These are phyloP conservation scores for Druceiella hillmani DNA, from an alignment of 2,888 invertebrate species.

Conservation along the genomic window DNA sequence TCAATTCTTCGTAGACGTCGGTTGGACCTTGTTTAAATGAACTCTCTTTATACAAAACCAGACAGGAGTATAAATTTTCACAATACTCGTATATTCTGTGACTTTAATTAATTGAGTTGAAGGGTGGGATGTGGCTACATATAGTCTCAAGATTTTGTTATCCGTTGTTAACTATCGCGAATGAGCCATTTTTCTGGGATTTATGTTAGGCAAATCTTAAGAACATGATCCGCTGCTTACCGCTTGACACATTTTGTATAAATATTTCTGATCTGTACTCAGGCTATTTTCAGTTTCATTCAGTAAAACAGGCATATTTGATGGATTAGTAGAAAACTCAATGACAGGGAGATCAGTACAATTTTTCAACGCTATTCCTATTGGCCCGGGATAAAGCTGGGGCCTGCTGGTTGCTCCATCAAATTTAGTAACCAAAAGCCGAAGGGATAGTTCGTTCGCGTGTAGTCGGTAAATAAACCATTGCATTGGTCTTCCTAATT, in stretches of 20 bases:
- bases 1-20: too few relatives aligned
- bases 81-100: too few relatives aligned
- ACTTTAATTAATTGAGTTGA: slow-evolving; percentile 12
- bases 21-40: too few relatives aligned
- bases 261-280: slow-evolving; percentile 24
- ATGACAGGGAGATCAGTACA: slow-evolving; percentile 16
- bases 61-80: slow-evolving; percentile 22
- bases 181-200: slow-evolving; percentile 19
- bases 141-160: slow-evolving; percentile 21
- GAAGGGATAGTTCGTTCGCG: slow-evolving; percentile 23
- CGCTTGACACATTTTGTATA: slow-evolving; percentile 17
- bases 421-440: slow-evolving; percentile 23
- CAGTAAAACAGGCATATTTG: slow-evolving; percentile 2
- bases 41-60: slow-evolving; percentile 22
- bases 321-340: slow-evolving; percentile 3
- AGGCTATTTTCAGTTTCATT: slow-evolving; percentile 8
- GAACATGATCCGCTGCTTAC: slow-evolving; percentile 17
- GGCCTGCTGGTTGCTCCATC: slow-evolving; percentile 26
- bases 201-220: slow-evolving; percentile 15
- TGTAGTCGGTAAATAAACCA: slow-evolving; percentile 24
- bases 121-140: slow-evolving; percentile 18
- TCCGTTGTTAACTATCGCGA: slow-evolving; percentile 23
- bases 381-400: slow-evolving; percentile 21
- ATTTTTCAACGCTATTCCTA: slow-evolving; percentile 22
- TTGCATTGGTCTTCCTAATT: slow-evolving; percentile 21